Evolutionary conservation across 2,113 vertebrate genomes (phyloP), one percentile per base, ranked within the genome.

Genomic region (Anoplopoma fimbria): DNA sequence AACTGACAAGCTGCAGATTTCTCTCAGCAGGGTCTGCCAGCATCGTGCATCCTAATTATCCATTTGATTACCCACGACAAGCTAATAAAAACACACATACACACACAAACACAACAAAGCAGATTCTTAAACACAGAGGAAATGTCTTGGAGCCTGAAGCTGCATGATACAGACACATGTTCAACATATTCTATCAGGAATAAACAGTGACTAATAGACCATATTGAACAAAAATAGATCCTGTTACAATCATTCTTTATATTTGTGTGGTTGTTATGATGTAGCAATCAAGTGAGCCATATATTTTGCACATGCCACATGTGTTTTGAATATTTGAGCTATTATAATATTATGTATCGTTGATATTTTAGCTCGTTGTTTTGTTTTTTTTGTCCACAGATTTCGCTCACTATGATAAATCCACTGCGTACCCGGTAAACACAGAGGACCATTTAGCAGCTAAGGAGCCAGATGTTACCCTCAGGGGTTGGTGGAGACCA

Each of bases 1-100:
- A 69, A 62, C 79, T 62, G 73, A 74, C 6, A 74, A 29, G 70
- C 69, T 53, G 58, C 65, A 80, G 76, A 71, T 82, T 83, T 62
- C 42, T 61, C 81, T 49, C 31, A 49, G 75, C 84, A 84, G 78
- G 78, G 68, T 21, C 58, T 69, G 77, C 49, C 27, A 51, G 71
- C 19, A 29, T 63, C 34, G 10, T 8, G 38, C 62, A 77, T 63
- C n/a, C 49, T 65, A 82, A 87, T 84, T 64, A 82, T 60, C 71
- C 55, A 71, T 87, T 71, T 63, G 60, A 79, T 84, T 63, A 68
- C 0, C 27, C 27, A 55, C 83, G 33, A 75, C 60, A 25, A 68
- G 55, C 25, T 49, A 38, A 42, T 12, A 58, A 27, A 53, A 23
- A 51, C 17, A 23, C n/a, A 47, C 38, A 40, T 10, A 40, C 38